Base-by-base conservation (phyloP, 2,113 vertebrate genomes). In the Serinus canaria region DNA sequence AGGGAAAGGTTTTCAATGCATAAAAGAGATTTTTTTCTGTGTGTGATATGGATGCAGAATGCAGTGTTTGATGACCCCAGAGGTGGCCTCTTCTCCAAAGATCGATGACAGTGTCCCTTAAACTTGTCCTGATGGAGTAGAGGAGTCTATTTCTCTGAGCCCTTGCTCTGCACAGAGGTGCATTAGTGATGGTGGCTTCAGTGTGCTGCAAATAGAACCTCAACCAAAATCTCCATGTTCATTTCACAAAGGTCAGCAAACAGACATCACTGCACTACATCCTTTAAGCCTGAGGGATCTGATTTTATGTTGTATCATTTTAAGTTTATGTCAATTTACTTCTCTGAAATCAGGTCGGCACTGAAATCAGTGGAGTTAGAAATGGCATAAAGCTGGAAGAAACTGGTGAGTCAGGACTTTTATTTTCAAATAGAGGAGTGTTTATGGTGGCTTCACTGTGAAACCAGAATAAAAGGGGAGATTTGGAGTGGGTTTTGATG, bases 311-410 rank as follows among this genome's bases (percentile, higher is more conserved):
- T 60, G 47, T 35, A 90, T 87, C 86, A 62, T 56, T 81, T 86
- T 73, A 80, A 76, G 44, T 93, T 85, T 83, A 69, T 80, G 85
- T 90, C 92, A 92, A 43, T 89, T 96, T 74, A 56, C n/a, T 85
- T 77, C 75, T 72, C 37, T 10, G 9, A 89, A 96, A 94, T 76
- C 69, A 85, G 44, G 41, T 53, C 0, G 1, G 56, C 7, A 1
- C 49, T 47, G 86, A 80, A 85, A 83, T 60, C 81, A 58, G 76
- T 30, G 35, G 72, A 82, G 77, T 83, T 78, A 56, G 73, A 83
- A 95, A 85, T 80, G 68, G 16, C 50, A 59, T 30, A 67, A 89
- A 83, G n/a, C 33, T 87, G 72, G 47, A 63, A 76, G 11, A 85
- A 94, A 50, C 16, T 4, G 62, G 31, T 85, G 74, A 89, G 68